Evolutionary conservation across 23 tunicate species (phyloP), one percentile per base, ranked within the genome.

Genomic region (Ascidia mentula): DNA sequence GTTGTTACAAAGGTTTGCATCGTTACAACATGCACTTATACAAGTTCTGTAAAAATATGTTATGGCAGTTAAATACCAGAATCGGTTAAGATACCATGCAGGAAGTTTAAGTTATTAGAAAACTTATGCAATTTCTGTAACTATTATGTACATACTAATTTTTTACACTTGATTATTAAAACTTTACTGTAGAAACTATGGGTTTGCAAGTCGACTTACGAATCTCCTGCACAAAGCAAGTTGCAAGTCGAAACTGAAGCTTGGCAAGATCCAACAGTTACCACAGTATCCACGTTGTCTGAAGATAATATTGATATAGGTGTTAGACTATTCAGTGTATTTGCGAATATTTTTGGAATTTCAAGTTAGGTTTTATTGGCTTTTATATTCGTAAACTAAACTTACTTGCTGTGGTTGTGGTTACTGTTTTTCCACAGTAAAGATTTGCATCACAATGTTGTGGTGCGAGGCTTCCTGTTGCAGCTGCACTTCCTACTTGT

Each of bases 241-340:
- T 53, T 28, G 13, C 65, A 53, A 20, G 65, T 20, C 28, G 7
- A 6, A 1, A 28, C 65, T 53, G 65, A 53, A 9, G 13, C 65
- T 53, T 53, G 65, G 24, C 65, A 53, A 20, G 65, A 53, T 53
- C 65, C 65, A 53, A 53, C n/a, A n/a, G n/a, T n/a, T n/a, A n/a
- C n/a, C n/a, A n/a, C n/a, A n/a, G n/a, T 53, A 28, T 53, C 65
- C 7, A 5, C 65, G 65, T 9, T 53, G 65, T 53, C 65, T 53
- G 65, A 3, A 53, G 24, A 53, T n/a, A n/a, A n/a, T n/a, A n/a
- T n/a, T n/a, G n/a, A n/a, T n/a, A n/a, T n/a, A n/a, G n/a, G n/a
- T n/a, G n/a, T n/a, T n/a, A n/a, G n/a, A n/a, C n/a, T n/a, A n/a
- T n/a, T n/a, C n/a, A n/a, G n/a, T n/a, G n/a, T n/a, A n/a, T n/a